phyloP scores from a whole-genome alignment of 2,113 vertebrate species.

The Gambusia affinis region DNA sequence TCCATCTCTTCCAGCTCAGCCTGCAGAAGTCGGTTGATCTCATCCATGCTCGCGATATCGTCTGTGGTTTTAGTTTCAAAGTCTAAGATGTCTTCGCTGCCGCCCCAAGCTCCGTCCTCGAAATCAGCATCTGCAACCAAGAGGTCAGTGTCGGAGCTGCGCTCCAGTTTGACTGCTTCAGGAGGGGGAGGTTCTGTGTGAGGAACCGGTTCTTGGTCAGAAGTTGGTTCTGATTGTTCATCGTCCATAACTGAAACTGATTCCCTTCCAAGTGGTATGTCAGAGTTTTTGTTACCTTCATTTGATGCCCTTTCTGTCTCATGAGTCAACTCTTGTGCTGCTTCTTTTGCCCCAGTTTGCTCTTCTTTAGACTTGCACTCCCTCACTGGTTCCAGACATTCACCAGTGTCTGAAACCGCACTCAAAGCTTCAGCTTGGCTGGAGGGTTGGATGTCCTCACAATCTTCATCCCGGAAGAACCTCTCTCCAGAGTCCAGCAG shows the following conservation, averaged over 20 bases:
- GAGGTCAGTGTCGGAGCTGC: not conserved
- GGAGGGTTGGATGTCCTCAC: not conserved
- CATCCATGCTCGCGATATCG: conserved; percentile 52
- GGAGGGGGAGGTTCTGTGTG: not conserved
- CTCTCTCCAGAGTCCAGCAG: conserved; percentile 92
- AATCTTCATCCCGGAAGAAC: conserved; percentile 81
- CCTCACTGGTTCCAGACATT: conserved; percentile 10
- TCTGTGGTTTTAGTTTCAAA: conserved; percentile 8
- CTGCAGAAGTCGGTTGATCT: conserved; percentile 56
- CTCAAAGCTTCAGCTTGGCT: not conserved
- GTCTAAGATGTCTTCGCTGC: conserved; percentile 1
- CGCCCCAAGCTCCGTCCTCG: conserved; percentile 6
- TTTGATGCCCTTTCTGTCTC: conserved; percentile 3
- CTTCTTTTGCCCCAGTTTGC: conserved; percentile 6
- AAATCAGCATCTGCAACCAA: conserved; percentile 5
- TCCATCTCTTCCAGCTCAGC: conserved; percentile 68
- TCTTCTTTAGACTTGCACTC: conserved; percentile 5
- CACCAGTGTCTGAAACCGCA: not conserved
- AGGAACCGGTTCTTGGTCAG: conserved; percentile 7
- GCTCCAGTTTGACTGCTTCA: conserved; percentile 4
- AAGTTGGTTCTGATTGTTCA: conserved; percentile 12
- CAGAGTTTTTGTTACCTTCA: not conserved
- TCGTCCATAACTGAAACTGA: conserved; percentile 6
- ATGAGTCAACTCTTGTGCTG: not conserved
- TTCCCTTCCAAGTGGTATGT: conserved; percentile 1